Evolutionary conservation across 2,888 invertebrate genomes (phyloP).

Genomic region (Calameuta pallipes): DNA sequence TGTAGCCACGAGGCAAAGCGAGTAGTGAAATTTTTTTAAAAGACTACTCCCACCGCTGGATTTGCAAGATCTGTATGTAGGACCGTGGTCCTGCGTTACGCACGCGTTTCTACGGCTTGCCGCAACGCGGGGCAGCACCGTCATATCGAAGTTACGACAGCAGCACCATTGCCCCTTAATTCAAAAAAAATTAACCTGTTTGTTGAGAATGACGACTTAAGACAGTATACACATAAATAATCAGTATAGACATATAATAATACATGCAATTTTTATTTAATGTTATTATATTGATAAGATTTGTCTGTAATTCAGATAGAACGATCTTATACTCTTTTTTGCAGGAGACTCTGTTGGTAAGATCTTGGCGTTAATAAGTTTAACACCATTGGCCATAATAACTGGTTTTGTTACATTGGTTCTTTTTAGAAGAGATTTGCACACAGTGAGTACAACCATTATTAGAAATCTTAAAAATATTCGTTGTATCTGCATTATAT

Average conservation of each 20-base stretch:
- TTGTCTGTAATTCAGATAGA: neutral
- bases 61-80: too few relatives aligned
- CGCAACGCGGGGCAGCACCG: too few relatives aligned
- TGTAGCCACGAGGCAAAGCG: too few relatives aligned
- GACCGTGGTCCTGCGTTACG: too few relatives aligned
- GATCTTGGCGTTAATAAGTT: constrained; percentile 83
- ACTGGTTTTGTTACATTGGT: constrained; percentile 87
- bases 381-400: constrained; percentile 85
- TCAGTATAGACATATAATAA: neutral
- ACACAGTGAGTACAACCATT: constrained; percentile 77
- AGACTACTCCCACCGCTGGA: too few relatives aligned
- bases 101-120: too few relatives aligned
- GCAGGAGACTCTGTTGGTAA: constrained; percentile 88
- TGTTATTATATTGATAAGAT: too few relatives aligned
- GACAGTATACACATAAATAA: neutral
- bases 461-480: constrained; percentile 7
- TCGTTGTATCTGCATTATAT: constrained; percentile 15
- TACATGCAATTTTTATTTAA: neutral
- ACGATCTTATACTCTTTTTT: constrained; percentile 56
- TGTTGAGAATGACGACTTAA: neutral
- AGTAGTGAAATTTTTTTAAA: too few relatives aligned
- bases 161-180: too few relatives aligned
- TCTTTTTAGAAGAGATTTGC: constrained; percentile 88
- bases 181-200: too few relatives aligned
- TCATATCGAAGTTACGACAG: too few relatives aligned